Evolutionary conservation across 2,888 invertebrate genomes (phyloP), one percentile per base, ranked within the genome.

Genomic region (Tetragonisca angustula): DNA sequence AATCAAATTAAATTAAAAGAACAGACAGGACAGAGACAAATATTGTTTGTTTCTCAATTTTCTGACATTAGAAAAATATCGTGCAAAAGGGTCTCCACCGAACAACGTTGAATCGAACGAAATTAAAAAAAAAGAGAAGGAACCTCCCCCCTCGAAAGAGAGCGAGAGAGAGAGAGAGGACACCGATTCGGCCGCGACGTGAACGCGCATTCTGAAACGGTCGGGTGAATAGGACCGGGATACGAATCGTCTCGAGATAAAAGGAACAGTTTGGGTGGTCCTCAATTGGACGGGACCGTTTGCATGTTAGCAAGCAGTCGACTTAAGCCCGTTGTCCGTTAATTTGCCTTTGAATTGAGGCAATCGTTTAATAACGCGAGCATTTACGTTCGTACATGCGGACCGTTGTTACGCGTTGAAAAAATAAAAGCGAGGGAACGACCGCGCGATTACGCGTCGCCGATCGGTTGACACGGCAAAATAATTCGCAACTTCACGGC

Each of bases 251-350:
- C 81, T 74, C 11, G 54, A 79, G 82, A 74, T 61, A 61, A 72
- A 76, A 65, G 65, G 84, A 78, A 88, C 83, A 87, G 86, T 93
- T 93, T 93, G 93, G 93, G 93, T 93, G 93, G 93, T 93, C 93
- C 85, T 77, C 88, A 92, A 92, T 93, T 92, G 91, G 90, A 90
- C 78, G 88, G 92, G 91, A 88, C 92, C 91, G 90, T 90, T 89
- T 85, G 90, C 88, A 91, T 92, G 93, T 93, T 92, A 91, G 91
- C 91, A 93, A 93, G 92, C 93, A 91, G 90, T 79, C 91, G 91
- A 92, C 91, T 93, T 92, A 91, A 92, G 87, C 87, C 85, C 93
- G 93, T 93, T 92, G 93, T 93, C 92, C 79, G 91, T 89, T 91
- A 93, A 93, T 93, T 93, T 91, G 85, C 86, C 91, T 88, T 89